Evolutionary conservation across 2,113 vertebrate species (phyloP).

Genomic region (Microtus richardsoni): DNA sequence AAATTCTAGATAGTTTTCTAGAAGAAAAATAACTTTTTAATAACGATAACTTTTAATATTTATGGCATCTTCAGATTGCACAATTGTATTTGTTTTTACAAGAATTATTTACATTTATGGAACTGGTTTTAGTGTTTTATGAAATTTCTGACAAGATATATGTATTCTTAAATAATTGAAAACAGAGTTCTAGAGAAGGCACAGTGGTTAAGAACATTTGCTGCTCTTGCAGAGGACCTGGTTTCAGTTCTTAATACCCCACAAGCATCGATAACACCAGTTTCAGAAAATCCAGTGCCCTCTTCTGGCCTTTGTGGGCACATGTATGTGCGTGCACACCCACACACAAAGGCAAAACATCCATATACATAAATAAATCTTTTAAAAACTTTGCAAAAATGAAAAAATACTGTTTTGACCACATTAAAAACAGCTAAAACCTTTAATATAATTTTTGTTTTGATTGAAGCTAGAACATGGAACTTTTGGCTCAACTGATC

Average conservation of each 20-base stretch:
- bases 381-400: neutral
- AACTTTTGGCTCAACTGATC: neutral
- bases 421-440: neutral
- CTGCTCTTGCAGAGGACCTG: neutral
- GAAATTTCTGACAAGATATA: constrained; percentile 40
- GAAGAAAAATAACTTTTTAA: constrained; percentile 30
- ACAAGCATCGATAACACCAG: neutral
- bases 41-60: constrained; percentile 2
- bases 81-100: constrained; percentile 23
- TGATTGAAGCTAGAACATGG: neutral
- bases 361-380: neutral
- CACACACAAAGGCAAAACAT: neutral
- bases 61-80: neutral
- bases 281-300: neutral
- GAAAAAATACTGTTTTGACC: neutral
- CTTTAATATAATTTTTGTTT: neutral
- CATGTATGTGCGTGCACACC: neutral
- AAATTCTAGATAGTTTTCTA: constrained; percentile 50
- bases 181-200: neutral
- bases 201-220: neutral
- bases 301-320: neutral
- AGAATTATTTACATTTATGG: constrained; percentile 58
- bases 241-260: neutral
- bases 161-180: neutral
- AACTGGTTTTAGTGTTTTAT: constrained; percentile 51